Evolutionary conservation across 2,888 invertebrate genomes (phyloP).

Genomic region (Thymelicus acteon): DNA sequence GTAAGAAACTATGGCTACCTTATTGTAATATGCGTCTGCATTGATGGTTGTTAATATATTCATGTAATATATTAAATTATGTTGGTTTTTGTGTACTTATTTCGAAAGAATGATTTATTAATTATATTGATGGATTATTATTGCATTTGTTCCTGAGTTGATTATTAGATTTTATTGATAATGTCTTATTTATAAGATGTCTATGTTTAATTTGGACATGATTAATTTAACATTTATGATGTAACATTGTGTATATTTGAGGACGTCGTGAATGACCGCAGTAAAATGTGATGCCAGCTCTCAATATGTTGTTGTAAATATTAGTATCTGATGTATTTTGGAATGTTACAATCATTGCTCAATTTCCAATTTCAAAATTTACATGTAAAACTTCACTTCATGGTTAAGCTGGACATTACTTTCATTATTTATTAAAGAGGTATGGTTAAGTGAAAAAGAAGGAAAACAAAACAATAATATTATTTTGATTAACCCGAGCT

Average conservation of each 20-base stretch:
- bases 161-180: conserved; percentile 81
- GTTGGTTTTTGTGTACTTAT: conserved; percentile 74
- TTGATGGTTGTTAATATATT: conserved; percentile 82
- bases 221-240: conserved; percentile 72
- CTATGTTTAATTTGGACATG: conserved; percentile 70
- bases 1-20: conserved; percentile 80
- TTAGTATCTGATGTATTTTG: conserved; percentile 48
- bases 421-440: conserved; percentile 81
- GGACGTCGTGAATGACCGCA: conserved; percentile 63
- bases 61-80: conserved; percentile 76
- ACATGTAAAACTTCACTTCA: conserved; percentile 60
- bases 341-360: conserved; percentile 47
- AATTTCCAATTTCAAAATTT: conserved; percentile 48
- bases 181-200: conserved; percentile 72
- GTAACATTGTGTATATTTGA: conserved; percentile 61
- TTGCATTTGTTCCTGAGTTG: conserved; percentile 85
- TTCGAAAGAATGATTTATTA: conserved; percentile 67
- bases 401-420: conserved; percentile 72
- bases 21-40: conserved; percentile 72
- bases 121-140: conserved; percentile 78
- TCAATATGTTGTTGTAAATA: conserved; percentile 50
- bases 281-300: conserved; percentile 40
- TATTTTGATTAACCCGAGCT: conserved; percentile 84
- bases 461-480: conserved; percentile 75
- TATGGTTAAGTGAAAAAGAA: conserved; percentile 72